Conservation (phyloP, 1,140 invertebrate genomes). For the Holotrichia oblita region DNA sequence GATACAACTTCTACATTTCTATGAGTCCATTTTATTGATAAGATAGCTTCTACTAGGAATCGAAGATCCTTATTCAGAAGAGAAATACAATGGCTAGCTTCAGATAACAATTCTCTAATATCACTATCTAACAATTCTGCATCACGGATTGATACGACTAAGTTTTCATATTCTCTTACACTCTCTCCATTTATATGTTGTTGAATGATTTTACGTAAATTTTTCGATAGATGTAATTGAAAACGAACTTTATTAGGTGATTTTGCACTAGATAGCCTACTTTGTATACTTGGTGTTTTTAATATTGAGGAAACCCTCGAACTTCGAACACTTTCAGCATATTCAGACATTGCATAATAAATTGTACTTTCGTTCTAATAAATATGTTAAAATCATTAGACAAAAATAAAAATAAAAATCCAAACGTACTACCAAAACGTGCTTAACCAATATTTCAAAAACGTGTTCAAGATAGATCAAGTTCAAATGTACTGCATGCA, state of each 20-base stretch:
- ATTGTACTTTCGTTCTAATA: too few species aligned
- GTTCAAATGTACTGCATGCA: too few species aligned
- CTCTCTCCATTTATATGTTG: constrained; percentile 48
- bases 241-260: constrained; percentile 57
- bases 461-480: too few species aligned
- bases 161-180: constrained; percentile 54
- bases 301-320: constrained; percentile 39
- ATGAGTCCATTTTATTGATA: constrained; percentile 69
- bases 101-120: constrained; percentile 64
- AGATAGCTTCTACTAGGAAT: constrained; percentile 69
- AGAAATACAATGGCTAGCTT: constrained; percentile 68
- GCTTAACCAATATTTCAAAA: too few species aligned
- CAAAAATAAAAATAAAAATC: too few species aligned
- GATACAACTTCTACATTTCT: constrained; percentile 61
- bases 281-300: constrained; percentile 40
- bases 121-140: constrained; percentile 66
- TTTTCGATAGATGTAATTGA: constrained; percentile 55
- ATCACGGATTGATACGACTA: constrained; percentile 57
- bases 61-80: constrained; percentile 66
- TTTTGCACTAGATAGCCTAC: constrained; percentile 15
- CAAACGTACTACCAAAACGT: too few species aligned
- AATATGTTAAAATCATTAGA: too few species aligned
- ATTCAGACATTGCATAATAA: constrained; percentile 41
- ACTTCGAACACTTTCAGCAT: constrained; percentile 19
- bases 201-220: constrained; percentile 54